Evolutionary conservation across 1,140 invertebrate species (phyloP), one percentile per base, ranked within the genome.

Genomic region (Linepithema humile): DNA sequence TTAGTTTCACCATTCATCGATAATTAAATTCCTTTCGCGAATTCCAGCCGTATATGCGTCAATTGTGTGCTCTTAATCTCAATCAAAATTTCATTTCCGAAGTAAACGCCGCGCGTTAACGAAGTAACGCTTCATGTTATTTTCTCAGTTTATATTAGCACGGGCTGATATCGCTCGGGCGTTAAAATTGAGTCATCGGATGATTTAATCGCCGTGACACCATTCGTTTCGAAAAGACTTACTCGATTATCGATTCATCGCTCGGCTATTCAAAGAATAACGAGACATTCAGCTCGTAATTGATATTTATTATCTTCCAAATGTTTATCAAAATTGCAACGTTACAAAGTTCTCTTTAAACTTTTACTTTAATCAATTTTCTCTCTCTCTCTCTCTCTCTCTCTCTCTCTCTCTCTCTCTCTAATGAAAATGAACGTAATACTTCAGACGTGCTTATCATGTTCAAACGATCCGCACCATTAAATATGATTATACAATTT

Each of bases 41-140:
- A 82, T 73, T 73, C 35, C 70, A 38, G 23, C 23, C 29, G 38
- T 40, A 35, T 55, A 57, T 48, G 55, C 50, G 40, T 72, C 40
- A 70, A 70, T 73, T 73, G 32, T 72, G 43, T 48, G 55, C 67
- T 72, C 40, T 60, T 73, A 82, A 82, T 73, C 69, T 82, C 43
- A 72, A 82, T 82, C 55, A 82, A 73, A 82, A 72, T 82, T 82
- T 82, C 29, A 82, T 82, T 82, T 82, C 38, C 74, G 48, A 43
- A 72, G 53, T 72, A 72, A 72, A 72, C n/a, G 55, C 53, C 6
- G 3, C 32, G 59, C 55, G 43, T 82, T 82, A 72, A 82, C 29
- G 67, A 82, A 82, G 57, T 73, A 73, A 73, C 29, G 9, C 35
- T 70, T 38, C 15, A 10, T 65, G 23, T 60, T 53, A 72, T 82